These are phyloP conservation scores for Sesia apiformis DNA, from an alignment of 2,888 invertebrate genomes.

Conservation along the genomic window DNA sequence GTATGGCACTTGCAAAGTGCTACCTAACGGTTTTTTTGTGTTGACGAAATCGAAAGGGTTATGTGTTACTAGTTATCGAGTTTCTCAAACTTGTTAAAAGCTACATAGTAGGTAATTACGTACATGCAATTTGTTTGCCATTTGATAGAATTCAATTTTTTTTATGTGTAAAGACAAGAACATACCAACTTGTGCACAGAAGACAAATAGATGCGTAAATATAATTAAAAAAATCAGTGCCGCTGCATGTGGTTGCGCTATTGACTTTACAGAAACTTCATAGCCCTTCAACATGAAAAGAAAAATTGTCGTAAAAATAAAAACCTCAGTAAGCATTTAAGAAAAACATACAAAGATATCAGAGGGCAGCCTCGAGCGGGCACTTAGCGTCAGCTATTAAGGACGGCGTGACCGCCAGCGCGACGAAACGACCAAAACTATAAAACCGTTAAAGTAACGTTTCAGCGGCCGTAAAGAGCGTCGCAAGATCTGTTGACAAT, in stretches of 20 bases:
- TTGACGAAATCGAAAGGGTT: neutral
- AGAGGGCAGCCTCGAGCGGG: slow-evolving; percentile 65
- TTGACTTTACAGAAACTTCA: too few species aligned
- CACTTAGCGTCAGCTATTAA: slow-evolving; percentile 71
- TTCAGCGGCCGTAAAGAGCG: slow-evolving; percentile 73
- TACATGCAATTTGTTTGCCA: too few species aligned
- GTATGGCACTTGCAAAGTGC: neutral
- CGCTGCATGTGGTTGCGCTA: too few species aligned
- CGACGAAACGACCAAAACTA: slow-evolving; percentile 70
- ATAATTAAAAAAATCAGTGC: too few species aligned
- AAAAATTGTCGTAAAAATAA: slow-evolving; percentile 46
- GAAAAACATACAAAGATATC: slow-evolving; percentile 59
- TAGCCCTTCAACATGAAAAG: neutral
- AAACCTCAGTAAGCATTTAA: slow-evolving; percentile 56
- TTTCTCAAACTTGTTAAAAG: too few species aligned
- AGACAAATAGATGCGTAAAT: too few species aligned
- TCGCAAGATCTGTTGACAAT: slow-evolving; percentile 74
- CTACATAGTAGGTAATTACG: too few species aligned
- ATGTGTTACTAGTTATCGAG: too few species aligned
- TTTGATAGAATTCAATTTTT: too few species aligned
- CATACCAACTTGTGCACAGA: too few species aligned
- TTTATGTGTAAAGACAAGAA: too few species aligned
- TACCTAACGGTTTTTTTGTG: neutral
- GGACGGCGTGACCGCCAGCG: slow-evolving; percentile 65
- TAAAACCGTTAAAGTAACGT: slow-evolving; percentile 74